Evolutionary conservation across 2,113 vertebrate genomes (phyloP).

Genomic region (Bos indicus): DNA sequence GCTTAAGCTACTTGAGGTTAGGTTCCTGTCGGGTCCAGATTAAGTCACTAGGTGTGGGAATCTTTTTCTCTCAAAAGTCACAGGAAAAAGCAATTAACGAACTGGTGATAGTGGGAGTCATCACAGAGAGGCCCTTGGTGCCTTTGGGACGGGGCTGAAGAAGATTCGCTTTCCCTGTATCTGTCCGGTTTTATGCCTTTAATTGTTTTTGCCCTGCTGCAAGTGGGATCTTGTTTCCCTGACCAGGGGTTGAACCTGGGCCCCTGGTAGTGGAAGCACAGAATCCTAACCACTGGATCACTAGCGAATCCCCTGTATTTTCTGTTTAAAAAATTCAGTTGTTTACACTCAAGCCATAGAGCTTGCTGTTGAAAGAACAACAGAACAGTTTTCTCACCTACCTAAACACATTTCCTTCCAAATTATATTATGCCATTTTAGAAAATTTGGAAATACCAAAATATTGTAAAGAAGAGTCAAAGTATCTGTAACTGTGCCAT

Average conservation of each 20-base stretch:
- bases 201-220: neutral
- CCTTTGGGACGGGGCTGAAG: neutral
- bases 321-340: neutral
- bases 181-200: neutral
- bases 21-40: neutral
- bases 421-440: slow-evolving; percentile 18
- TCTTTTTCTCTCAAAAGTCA: neutral
- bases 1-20: neutral
- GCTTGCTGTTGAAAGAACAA: slow-evolving; percentile 30
- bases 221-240: neutral
- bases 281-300: neutral
- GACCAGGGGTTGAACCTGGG: neutral
- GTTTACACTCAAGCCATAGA: neutral
- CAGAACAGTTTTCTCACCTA: neutral
- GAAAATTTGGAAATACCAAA: slow-evolving; percentile 30
- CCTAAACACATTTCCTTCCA: slow-evolving; percentile 3
- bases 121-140: too few relatives aligned
- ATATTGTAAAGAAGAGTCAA: neutral
- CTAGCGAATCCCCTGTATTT: neutral
- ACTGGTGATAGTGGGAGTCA: neutral
- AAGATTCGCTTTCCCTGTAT: neutral
- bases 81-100: neutral
- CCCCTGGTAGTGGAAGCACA: neutral
- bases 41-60: neutral
- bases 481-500: neutral